Base-by-base conservation (phyloP, 2,797 vertebrate genomes). In the Sebastolobus alascanus region DNA sequence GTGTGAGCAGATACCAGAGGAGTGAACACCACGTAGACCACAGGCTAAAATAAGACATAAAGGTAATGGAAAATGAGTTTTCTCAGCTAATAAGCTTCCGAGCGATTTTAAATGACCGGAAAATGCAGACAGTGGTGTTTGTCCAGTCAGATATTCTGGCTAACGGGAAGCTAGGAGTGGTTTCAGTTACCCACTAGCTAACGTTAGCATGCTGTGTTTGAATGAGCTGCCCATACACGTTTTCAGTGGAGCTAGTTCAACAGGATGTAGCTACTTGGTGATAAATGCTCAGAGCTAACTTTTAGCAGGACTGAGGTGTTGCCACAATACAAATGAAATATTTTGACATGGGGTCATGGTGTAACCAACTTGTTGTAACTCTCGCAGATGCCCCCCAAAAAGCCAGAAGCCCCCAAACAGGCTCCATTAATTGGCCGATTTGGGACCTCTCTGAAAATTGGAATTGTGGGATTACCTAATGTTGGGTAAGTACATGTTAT, bases 391-490 rank as follows among this genome's bases (percentile, higher is more conserved):
- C 96, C 99, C 84, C 99, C 98, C 1, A 99, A 99, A 94, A 99
- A 99, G 92, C 93, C 80, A 95, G 97, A 98, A 88, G 97, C 96
- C 79, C 95, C 97, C 46, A 99, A 99, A 73, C 91, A 94, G 11
- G 90, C 96, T 35, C 96, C 97, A 27, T 94, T 99, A 85, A 99
- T 99, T 91, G 99, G 98, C 89, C 95, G 98, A 70, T 99, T 99
- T 88, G 98, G 99, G 84, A 99, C 98, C 55, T 98, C 98, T 13
- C 93, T 99, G 91, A 99, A 99, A 94, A 98, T 99, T 89, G 99
- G 98, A 86, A 99, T 99, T 81, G 99, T 99, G 73, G 99, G 99
- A 91, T 95, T 99, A 89, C 99, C 99, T 20, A 99, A 99, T 92
- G 97, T 99, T 66, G 98, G 98, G 98, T 99, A 96, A 69, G 97